These are phyloP conservation scores for Aldabrachelys gigantea DNA, from an alignment of 2,113 vertebrate genomes.

Conservation along the genomic window DNA sequence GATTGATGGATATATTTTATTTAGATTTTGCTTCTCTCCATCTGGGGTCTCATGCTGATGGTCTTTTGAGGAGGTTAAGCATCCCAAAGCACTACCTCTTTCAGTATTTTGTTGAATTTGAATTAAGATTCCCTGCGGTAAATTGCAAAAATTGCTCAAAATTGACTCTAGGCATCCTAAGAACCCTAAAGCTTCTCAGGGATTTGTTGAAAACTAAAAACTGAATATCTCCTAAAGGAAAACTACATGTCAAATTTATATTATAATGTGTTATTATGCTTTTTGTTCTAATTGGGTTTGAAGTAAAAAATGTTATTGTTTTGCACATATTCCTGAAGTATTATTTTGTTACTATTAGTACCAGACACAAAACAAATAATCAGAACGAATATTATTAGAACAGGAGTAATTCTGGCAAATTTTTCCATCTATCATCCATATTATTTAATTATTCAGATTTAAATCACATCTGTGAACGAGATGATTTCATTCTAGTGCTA, in stretches of 20 bases:
- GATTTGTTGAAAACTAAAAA: slow-evolving; percentile 79
- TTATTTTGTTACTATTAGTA: slow-evolving; percentile 51
- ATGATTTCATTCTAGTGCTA: slow-evolving; percentile 8
- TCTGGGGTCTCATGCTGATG: slow-evolving; percentile 52
- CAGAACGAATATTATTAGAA: not conserved
- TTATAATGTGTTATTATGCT: slow-evolving; percentile 65
- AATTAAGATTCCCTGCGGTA: slow-evolving; percentile 80
- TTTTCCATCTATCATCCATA: not conserved
- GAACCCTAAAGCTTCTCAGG: slow-evolving; percentile 82
- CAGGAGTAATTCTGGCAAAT: not conserved
- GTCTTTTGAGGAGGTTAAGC: slow-evolving; percentile 69
- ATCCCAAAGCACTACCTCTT: slow-evolving; percentile 69
- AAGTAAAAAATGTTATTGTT: slow-evolving; percentile 64
- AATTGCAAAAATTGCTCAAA: slow-evolving; percentile 79
- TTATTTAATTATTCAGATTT: not conserved
- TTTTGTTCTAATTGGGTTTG: slow-evolving; percentile 74
- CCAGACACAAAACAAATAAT: slow-evolving; percentile 30
- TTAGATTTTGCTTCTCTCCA: slow-evolving; percentile 66
- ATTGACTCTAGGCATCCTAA: slow-evolving; percentile 80
- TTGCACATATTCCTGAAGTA: slow-evolving; percentile 37
- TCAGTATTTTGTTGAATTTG: slow-evolving; percentile 78
- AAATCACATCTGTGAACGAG: not conserved
- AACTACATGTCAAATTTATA: slow-evolving; percentile 76
- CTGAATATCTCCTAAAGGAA: slow-evolving; percentile 78
- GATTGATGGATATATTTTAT: slow-evolving; percentile 68